These are phyloP conservation scores for Garrulus glandarius DNA, from an alignment of 2,797 vertebrate genomes.

Conservation along the genomic window DNA sequence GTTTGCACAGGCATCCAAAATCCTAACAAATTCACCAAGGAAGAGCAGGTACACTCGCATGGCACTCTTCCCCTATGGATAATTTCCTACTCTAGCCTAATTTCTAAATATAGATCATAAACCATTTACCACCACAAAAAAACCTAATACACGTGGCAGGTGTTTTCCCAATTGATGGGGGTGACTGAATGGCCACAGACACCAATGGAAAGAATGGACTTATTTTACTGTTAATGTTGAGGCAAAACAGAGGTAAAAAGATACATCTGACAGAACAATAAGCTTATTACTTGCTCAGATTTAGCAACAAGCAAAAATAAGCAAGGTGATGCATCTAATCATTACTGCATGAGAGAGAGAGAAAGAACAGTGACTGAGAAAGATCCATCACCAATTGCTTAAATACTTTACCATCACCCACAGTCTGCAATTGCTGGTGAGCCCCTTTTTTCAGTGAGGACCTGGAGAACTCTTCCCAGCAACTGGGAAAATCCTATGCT, in stretches of 20 bases:
- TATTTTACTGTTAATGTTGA: neutral
- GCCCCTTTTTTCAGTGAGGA: neutral
- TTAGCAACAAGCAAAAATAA: neutral
- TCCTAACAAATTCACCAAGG: neutral
- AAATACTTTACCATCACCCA: neutral
- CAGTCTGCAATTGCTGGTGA: neutral
- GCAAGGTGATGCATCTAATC: neutral
- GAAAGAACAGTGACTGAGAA: neutral
- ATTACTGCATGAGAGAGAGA: neutral
- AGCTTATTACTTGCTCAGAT: neutral
- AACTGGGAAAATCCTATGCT: neutral
- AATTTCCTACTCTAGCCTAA: neutral
- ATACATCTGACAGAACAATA: neutral
- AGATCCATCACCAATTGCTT: neutral
- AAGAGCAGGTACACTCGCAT: neutral
- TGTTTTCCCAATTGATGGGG: neutral
- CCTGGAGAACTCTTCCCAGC: neutral
- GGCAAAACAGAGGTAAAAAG: neutral
- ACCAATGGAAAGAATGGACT: neutral
- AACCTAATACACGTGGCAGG: neutral
- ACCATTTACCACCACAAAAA: neutral
- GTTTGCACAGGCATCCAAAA: neutral
- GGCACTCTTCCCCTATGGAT: neutral
- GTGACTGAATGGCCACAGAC: neutral
- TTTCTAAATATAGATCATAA: neutral